Base-by-base conservation (phyloP, 1,140 invertebrate genomes). In the Caerostris darwini region DNA sequence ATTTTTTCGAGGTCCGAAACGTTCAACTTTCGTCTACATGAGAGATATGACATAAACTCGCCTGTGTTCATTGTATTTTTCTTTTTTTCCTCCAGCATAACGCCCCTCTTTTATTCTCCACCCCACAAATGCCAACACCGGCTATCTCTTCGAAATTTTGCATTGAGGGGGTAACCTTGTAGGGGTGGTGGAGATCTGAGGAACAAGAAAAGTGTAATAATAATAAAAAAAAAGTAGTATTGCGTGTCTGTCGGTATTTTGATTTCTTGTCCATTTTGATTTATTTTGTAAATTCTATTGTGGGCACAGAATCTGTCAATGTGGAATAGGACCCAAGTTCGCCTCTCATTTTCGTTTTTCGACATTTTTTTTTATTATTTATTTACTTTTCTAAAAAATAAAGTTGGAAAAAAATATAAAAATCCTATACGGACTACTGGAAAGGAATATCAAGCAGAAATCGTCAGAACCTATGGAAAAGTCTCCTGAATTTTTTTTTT, bases 241-340 rank as follows among this genome's bases (percentile, higher is more conserved):
- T 86, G 53, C 61, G n/a, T 19, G 57, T 83, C 57, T 58, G 17
- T 61, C 83, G 34, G 14, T 17, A 89, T 89, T 67, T 54, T 54
- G 14, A 14, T 88, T 67, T 69, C 58, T 89, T 89, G 59, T 89
- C 61, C 54, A 67, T 69, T 89, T 89, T 61, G 69, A 87, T 87
- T 87, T 89, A 89, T 67, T 53, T 54, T 67, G 61, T 67, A 89
- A 89, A 89, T 67, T 89, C 87, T 69, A 54, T 89, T 89, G 87
- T 89, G 87, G 87, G 64, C n/a, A 34, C 87, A 89, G 87, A 61
- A 89, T 89, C 87, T 89, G 87, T 89, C 87, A 89, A 59, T 34
- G 59, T 14, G 12, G 50, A 87, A 61, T 17, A 67, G 61, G 50
- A 54, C 86, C 61, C 50, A 54, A 89, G 87, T 89, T 89, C 87